Evolutionary conservation across 2,888 invertebrate genomes (phyloP), one percentile per base, ranked within the genome.

Genomic region (Eilema sororculum): DNA sequence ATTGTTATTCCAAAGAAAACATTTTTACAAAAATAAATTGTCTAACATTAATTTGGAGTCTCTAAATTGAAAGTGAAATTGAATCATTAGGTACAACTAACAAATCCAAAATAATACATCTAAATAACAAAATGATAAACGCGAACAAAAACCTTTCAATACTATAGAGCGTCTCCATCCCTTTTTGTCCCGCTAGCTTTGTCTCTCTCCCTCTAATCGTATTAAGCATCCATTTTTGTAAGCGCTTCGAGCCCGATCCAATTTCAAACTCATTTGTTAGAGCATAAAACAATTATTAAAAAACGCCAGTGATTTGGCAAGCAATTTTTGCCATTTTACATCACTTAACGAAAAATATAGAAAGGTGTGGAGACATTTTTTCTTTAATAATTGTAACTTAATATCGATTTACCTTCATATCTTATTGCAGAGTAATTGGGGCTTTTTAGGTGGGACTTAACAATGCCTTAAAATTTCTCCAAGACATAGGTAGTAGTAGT

Each of bases 231-330:
- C 96, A 96, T 96, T 96, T 96, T 96, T 96, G 96, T 92, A 90
- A 92, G 94, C 94, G 95, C 93, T 91, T 82, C 84, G 91, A 92
- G 94, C 94, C 94, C 92, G 96, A 96, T 96, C 95, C 96, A 96
- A 96, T 96, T 96, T 96, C 96, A 96, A 96, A 96, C 96, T 96
- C 96, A 96, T 96, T 96, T 96, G 96, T 96, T 94, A 95, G 89
- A 90, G 90, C 89, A 91, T 95, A 95, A 95, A 94, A 91, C 94
- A 94, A 95, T 95, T 95, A 95, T 95, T 95, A 95, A 95, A 95
- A 95, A 95, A 95, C 93, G 90, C 90, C 91, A 87, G 93, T 91
- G 93, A 94, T 93, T 94, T 91, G 90, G 83, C 84, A 87, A 87
- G 88, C 90, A 91, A 94, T 93, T 94, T 94, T 93, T 91, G 90